Base-by-base conservation (phyloP, 2,888 invertebrate species). In the Escarpia spicata region DNA sequence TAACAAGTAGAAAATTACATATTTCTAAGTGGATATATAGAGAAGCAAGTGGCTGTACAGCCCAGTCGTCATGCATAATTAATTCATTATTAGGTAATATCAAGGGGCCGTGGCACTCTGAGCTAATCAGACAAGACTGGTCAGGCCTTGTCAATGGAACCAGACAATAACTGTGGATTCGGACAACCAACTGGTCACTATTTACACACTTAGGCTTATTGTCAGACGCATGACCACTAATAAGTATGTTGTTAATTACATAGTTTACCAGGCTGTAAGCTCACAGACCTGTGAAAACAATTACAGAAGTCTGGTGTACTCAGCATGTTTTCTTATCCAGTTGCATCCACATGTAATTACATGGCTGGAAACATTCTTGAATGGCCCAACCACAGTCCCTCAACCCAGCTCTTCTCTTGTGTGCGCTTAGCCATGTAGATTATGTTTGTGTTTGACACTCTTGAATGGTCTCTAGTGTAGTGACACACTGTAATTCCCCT, bases 231-330 rank as follows among this genome's bases (percentile, higher is more conserved):
- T 75, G 75, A 75, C 19, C 3, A 26, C 26, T n/a, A 75, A n/a
- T 75, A 75, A 75, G 75, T 75, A 75, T 75, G 75, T 75, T 75
- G 75, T 75, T 75, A 75, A 75, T 75, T 6, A 75, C n/a, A 75
- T 15, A 75, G 75, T 75, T 75, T 19, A 75, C 3, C n/a, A 3
- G 75, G 75, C 75, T 26, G 26, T 75, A 26, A 19, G 75, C 15
- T 26, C 75, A 75, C 75, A 75, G 26, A 75, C 26, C 26, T 15
- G 75, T 75, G 75, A 75, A 75, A 75, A 75, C 75, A 75, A 75
- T 75, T 75, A 75, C 75, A 75, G 26, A 19, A 75, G 75, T 75
- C 75, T 26, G 12, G 19, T 6, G 26, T n/a, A 75, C 2, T 75
- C 75, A 0, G n/a, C 75, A 75, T 6, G 19, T 75, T 75, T 75